A percentile compares a stretch with the other conserved stretches of the same genome.
phyloP scores from a whole-genome alignment of 2,888 invertebrate species.

The Dynastes hyllus region DNA sequence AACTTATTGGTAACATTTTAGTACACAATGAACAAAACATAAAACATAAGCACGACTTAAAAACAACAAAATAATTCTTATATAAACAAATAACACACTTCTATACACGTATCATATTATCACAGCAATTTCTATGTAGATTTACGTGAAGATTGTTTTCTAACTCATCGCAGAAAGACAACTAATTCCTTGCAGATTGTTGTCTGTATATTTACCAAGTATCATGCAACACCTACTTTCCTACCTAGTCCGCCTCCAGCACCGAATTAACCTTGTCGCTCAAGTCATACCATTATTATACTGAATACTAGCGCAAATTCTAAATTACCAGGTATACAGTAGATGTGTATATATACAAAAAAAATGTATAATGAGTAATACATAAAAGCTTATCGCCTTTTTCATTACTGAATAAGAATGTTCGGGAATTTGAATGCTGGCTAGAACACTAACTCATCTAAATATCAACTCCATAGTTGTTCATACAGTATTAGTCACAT shows the following conservation, averaged over 20 bases:
- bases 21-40: conserved; percentile 10
- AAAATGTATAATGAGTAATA: too few relatives aligned
- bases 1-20: conserved; percentile 38
- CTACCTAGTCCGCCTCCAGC: conserved; percentile 47
- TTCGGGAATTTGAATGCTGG: conserved; percentile 31
- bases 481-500: not conserved
- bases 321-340: not conserved
- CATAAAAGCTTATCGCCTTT: not conserved
- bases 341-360: not conserved
- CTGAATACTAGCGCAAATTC: not conserved
- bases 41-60: not conserved
- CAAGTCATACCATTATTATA: conserved; percentile 32
- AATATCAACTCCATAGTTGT: not conserved
- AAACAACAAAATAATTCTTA: conserved; percentile 19
- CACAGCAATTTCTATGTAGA: conserved; percentile 32
- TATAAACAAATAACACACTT: conserved; percentile 21
- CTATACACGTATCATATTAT: conserved; percentile 45
- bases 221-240: conserved; percentile 49
- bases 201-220: conserved; percentile 31
- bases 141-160: conserved; percentile 19
- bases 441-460: conserved; percentile 3
- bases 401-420: not conserved
- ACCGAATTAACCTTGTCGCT: conserved; percentile 44
- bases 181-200: conserved; percentile 44
- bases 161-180: conserved; percentile 41